Conservation (phyloP, 2,797 vertebrate genomes). For the Benthosema pterotum region DNA sequence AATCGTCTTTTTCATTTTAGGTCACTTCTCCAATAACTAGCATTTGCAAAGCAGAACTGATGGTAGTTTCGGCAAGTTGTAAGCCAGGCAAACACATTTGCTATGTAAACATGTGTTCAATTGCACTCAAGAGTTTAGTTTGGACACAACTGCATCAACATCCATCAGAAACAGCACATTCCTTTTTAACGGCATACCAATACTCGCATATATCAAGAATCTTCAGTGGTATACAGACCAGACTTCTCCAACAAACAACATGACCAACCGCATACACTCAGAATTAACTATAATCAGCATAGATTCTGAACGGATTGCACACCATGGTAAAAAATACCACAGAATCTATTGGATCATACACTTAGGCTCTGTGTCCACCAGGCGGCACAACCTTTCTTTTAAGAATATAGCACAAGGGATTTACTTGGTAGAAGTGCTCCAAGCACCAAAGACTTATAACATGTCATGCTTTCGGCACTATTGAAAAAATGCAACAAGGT, state of each 20-base stretch:
- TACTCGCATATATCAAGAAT: background rate
- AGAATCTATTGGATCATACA: slow-evolving; percentile 7
- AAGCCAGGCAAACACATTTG: slow-evolving; percentile 66
- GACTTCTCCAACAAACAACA: slow-evolving; percentile 23
- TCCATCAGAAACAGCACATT: slow-evolving; percentile 42
- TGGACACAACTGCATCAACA: slow-evolving; percentile 50
- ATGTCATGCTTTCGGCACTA: no score
- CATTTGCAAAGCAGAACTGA: slow-evolving; percentile 56
- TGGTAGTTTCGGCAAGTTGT: slow-evolving; percentile 47
- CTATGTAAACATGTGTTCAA: slow-evolving; percentile 75
- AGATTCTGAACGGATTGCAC: slow-evolving; percentile 21
- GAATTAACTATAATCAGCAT: slow-evolving; percentile 26
- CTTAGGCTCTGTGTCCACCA: background rate
- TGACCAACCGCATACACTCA: slow-evolving; percentile 17
- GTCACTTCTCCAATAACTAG: slow-evolving; percentile 40
- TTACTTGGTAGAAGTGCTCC: no score
- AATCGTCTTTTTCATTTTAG: slow-evolving; percentile 35
- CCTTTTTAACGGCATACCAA: slow-evolving; percentile 8
- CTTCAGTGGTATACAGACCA: slow-evolving; percentile 6
- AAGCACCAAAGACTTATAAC: no score
- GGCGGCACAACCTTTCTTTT: no score
- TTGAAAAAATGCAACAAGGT: no score
- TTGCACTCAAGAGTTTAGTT: slow-evolving; percentile 43
- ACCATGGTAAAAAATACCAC: slow-evolving; percentile 14
- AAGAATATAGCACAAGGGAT: no score